These are phyloP conservation scores for Colossoma macropomum DNA, from an alignment of 2,113 vertebrate species.

Conservation along the genomic window DNA sequence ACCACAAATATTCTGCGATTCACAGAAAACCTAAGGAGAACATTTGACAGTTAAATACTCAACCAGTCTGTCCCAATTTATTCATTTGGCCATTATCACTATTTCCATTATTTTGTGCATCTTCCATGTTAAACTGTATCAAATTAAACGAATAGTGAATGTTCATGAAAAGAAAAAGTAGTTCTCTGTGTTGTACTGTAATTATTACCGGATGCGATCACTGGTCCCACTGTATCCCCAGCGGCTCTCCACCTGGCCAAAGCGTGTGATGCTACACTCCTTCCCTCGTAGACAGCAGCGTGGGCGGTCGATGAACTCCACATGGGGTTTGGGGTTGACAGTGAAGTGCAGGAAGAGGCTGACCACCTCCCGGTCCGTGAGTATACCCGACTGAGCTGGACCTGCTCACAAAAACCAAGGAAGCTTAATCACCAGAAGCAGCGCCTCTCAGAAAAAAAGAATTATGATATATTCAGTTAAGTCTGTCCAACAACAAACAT, in stretches of 20 bases:
- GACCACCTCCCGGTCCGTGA: slow-evolving; percentile 87
- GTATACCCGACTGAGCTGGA: slow-evolving; percentile 88
- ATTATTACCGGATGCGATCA: slow-evolving; percentile 84
- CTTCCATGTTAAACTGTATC: too few species aligned
- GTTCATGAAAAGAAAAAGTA: not conserved
- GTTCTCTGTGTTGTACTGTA: not conserved
- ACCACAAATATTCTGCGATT: slow-evolving; percentile 89
- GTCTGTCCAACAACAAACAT: not conserved
- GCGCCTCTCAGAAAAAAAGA: not conserved
- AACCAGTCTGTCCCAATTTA: not conserved
- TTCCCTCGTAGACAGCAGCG: slow-evolving; percentile 89
- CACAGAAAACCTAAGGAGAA: slow-evolving; percentile 82
- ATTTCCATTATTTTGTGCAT: too few species aligned
- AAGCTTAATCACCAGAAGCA: not conserved
- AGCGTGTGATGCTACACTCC: slow-evolving; percentile 89
- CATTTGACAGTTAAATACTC: not conserved
- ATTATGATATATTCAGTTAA: not conserved
- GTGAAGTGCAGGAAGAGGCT: slow-evolving; percentile 91
- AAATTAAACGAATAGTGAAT: not conserved
- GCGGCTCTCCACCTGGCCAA: slow-evolving; percentile 91
- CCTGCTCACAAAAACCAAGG: slow-evolving; percentile 66
- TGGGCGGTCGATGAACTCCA: slow-evolving; percentile 88
- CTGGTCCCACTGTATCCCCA: slow-evolving; percentile 92
- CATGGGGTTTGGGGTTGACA: slow-evolving; percentile 86
- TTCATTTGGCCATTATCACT: not conserved